Evolutionary conservation across 2,113 vertebrate genomes (phyloP).

Genomic region (Clarias magur): DNA sequence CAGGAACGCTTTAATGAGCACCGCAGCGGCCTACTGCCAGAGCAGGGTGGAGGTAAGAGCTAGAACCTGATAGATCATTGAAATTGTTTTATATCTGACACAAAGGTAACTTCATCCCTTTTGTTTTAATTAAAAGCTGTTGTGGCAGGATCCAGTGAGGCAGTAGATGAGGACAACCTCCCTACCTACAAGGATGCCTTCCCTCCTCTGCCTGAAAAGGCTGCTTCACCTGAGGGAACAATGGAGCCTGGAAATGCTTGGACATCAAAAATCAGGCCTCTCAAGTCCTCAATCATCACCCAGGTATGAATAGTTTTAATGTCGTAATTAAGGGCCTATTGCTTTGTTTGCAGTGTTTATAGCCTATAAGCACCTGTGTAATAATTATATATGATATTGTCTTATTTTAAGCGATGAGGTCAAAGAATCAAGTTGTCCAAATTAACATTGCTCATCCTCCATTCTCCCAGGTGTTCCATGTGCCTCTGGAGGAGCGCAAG

Average conservation of each 20-base stretch:
- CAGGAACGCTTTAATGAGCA: constrained; percentile 99
- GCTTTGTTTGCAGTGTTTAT: not conserved
- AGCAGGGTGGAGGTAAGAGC: constrained; percentile 85
- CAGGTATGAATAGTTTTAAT: constrained; percentile 75
- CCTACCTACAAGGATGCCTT: constrained; percentile 99
- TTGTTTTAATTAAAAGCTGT: constrained; percentile 51
- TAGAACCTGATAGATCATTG: not conserved
- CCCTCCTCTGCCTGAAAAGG: constrained; percentile 96
- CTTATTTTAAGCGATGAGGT: not conserved
- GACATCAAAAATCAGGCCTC: constrained; percentile 90
- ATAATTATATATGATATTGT: not conserved
- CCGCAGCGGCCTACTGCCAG: constrained; percentile 91
- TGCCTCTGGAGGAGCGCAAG: constrained; percentile 96
- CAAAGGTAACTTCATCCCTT: not conserved
- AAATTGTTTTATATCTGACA: not conserved
- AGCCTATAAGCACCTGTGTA: not conserved
- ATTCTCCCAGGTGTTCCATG: constrained; percentile 88
- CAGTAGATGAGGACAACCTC: constrained; percentile 91
- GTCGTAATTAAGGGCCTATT: not conserved
- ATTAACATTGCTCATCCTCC: not conserved
- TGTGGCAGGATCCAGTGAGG: constrained; percentile 79
- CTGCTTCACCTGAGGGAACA: constrained; percentile 81
- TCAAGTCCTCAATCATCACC: constrained; percentile 97
- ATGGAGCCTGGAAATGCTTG: constrained; percentile 89
- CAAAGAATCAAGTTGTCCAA: not conserved